These are phyloP conservation scores for Chaetodon trifascialis DNA, from an alignment of 2,113 vertebrate species.

Conservation along the genomic window DNA sequence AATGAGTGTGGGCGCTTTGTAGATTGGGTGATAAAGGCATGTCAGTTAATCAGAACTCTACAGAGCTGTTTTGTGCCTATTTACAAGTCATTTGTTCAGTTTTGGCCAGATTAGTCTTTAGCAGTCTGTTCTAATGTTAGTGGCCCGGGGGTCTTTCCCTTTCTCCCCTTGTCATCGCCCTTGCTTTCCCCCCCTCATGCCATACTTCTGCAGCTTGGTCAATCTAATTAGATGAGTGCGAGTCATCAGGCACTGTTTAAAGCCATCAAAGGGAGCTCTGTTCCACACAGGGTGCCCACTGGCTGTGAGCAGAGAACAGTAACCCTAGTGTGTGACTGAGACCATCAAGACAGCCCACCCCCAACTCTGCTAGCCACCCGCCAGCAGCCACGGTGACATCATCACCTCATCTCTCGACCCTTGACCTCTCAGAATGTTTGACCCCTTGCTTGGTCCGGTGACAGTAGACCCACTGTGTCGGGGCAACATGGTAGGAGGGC, in stretches of 20 bases:
- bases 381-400: conserved; percentile 80
- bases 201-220: conserved; percentile 67
- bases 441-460: conserved; percentile 68
- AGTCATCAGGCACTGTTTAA: conserved; percentile 85
- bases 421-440: conserved; percentile 75
- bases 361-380: conserved; percentile 46
- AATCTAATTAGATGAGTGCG: conserved; percentile 81
- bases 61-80: conserved; percentile 34
- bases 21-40: conserved; percentile 27
- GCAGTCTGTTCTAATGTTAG: conserved; percentile 49
- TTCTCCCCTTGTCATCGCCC: conserved; percentile 45
- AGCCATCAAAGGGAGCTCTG: conserved; percentile 82
- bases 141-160: conserved; percentile 55
- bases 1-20: conserved; percentile 11
- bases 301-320: conserved; percentile 80
- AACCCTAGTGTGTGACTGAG: conserved; percentile 68
- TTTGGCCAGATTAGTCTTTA: conserved; percentile 30
- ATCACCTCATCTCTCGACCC: conserved; percentile 77
- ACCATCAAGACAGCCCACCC: conserved; percentile 70
- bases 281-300: conserved; percentile 78
- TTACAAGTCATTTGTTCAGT: conserved; percentile 47
- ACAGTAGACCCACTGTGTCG: conserved; percentile 79
- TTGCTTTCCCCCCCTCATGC: conserved; percentile 44
- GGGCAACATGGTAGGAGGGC: conserved; percentile 58
- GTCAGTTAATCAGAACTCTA: conserved; percentile 17